Base-by-base conservation (phyloP, 2,888 invertebrate genomes). In the Argynnis bischoffii region DNA sequence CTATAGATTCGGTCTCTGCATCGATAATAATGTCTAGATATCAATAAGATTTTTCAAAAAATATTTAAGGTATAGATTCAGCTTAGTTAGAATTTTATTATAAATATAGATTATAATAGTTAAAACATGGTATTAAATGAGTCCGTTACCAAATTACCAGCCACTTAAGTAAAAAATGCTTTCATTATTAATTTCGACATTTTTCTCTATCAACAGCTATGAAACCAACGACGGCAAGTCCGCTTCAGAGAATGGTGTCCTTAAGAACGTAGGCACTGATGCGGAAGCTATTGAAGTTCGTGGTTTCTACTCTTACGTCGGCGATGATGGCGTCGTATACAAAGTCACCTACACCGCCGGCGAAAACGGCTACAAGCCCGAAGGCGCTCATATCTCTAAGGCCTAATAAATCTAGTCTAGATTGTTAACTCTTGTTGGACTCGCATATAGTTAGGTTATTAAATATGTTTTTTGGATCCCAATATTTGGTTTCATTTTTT, bases 311-410 rank as follows among this genome's bases (percentile, higher is more conserved):
- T 78, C 85, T 6, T 94, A 93, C 88, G 41, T 77, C 66, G 93
- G 83, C 5, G 77, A 81, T 50, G 93, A 94, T 69, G 93, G 93
- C 46, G 77, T 86, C 35, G 67, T 78, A 63, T 93, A 94, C 88
- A 72, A 80, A 18, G 85, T 94, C 56, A 79, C 63, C 55, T 94
- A 94, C 88, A 67, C 84, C 65, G 93, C 94, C 69, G 86, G 93
- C 83, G 89, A 93, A 80, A 78, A 83, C 70, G 95, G 94, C 14
- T 95, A 90, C 92, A 89, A 88, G 72, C 89, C 94, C 76, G 4
- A 69, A 41, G 90, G 78, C 11, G 79, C 80, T 51, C 88, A 89
- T 50, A 55, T 90, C 26, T 88, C 89, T 78, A 68, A 71, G 59
- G 72, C 72, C 67, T 21, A 71, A 65, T 71, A 70, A 72, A 66